These are phyloP conservation scores for Raja brachyura DNA, from an alignment of 2,113 vertebrate genomes.

Conservation along the genomic window DNA sequence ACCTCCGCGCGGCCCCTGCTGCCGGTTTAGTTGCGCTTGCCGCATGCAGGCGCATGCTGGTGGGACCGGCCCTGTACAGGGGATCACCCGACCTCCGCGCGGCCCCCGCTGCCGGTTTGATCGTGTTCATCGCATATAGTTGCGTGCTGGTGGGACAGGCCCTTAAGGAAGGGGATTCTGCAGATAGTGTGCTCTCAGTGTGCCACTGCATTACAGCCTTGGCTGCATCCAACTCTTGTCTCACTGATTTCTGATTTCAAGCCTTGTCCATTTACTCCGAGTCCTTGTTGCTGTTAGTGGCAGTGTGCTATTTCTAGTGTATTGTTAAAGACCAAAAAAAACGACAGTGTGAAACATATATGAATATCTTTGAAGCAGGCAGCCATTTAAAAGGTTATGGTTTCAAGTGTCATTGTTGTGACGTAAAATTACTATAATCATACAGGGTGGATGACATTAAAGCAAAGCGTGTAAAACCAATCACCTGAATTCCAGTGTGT, in stretches of 20 bases:
- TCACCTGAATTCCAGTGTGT: neutral
- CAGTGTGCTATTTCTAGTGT: neutral
- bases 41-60: too few relatives aligned
- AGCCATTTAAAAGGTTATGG: neutral
- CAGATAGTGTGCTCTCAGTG: neutral
- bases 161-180: neutral
- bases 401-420: neutral
- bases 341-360: neutral
- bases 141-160: too few relatives aligned
- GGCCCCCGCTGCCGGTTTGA: too few relatives aligned
- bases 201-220: neutral
- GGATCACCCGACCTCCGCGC: too few relatives aligned
- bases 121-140: too few relatives aligned
- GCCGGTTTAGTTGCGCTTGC: too few relatives aligned
- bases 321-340: neutral
- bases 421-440: neutral
- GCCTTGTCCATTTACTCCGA: neutral
- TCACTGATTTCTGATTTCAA: neutral
- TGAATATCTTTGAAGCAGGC: neutral
- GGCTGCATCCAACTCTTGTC: neutral
- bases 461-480: neutral
- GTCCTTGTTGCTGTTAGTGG: neutral
- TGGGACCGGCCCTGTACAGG: too few relatives aligned
- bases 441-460: neutral
- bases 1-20: too few relatives aligned